Conservation (phyloP, 2,888 invertebrate species). For the Tricholauxania praeusta region DNA sequence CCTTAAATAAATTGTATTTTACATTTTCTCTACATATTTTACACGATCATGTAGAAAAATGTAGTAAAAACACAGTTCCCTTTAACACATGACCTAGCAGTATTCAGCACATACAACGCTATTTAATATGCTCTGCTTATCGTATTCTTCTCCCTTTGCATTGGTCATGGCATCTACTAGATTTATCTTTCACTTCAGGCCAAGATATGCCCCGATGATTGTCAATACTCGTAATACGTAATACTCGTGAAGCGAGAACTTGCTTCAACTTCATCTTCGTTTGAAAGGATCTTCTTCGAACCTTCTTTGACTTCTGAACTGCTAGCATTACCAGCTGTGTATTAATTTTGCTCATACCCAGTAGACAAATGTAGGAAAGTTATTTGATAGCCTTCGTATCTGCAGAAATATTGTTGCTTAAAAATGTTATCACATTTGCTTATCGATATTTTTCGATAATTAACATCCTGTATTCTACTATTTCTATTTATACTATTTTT, state of each 20-base stretch:
- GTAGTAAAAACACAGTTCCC: background rate
- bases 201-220: background rate
- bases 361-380: too few relatives aligned
- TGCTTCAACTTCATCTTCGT: background rate
- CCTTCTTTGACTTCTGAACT: conserved; percentile 2
- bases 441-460: too few relatives aligned
- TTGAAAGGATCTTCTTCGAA: background rate
- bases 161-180: background rate
- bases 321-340: background rate
- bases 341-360: too few relatives aligned
- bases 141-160: background rate
- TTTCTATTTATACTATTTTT: too few relatives aligned
- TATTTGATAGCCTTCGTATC: too few relatives aligned
- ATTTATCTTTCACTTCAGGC: conserved; percentile 1
- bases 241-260: too few relatives aligned
- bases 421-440: too few relatives aligned
- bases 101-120: background rate
- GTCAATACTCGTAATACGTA: conserved; percentile 1
- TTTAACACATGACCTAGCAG: background rate
- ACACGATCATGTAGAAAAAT: background rate
- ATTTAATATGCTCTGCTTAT: background rate
- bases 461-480: too few relatives aligned
- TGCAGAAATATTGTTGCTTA: too few relatives aligned
- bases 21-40: background rate
- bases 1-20: too few relatives aligned